phyloP scores from a whole-genome alignment of 2,888 invertebrate species.

The Macaria notata region DNA sequence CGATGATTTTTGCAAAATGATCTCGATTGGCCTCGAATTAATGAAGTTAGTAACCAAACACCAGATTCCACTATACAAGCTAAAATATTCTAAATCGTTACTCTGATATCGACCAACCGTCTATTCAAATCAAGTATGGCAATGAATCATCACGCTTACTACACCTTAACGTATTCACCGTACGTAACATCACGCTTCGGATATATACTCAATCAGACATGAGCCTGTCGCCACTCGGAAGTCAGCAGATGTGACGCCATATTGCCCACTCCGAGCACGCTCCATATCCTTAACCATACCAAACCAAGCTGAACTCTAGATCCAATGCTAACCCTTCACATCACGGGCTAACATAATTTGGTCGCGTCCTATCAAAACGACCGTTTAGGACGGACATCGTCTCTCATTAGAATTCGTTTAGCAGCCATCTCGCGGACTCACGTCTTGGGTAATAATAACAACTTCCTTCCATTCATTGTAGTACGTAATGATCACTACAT shows the following conservation, averaged over 20 bases:
- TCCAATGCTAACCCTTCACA: slow-evolving; percentile 11
- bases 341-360: slow-evolving; percentile 15
- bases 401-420: slow-evolving; percentile 49
- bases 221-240: slow-evolving; percentile 47
- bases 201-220: slow-evolving; percentile 51
- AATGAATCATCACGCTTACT: slow-evolving; percentile 22
- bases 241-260: slow-evolving; percentile 46
- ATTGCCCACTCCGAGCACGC: slow-evolving; percentile 42
- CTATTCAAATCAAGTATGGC: slow-evolving; percentile 3
- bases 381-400: slow-evolving; percentile 31
- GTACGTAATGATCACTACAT: slow-evolving; percentile 30
- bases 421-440: slow-evolving; percentile 42
- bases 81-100: too few relatives aligned
- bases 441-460: slow-evolving; percentile 45
- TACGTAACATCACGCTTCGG: slow-evolving; percentile 39
- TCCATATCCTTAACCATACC: slow-evolving; percentile 24
- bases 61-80: too few relatives aligned
- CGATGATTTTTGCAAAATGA: too few relatives aligned
- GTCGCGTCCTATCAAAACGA: slow-evolving; percentile 16
- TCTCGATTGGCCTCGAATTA: neutral
- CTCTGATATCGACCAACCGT: too few relatives aligned
- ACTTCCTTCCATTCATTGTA: slow-evolving; percentile 52
- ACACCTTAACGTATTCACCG: slow-evolving; percentile 36
- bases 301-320: slow-evolving; percentile 13
- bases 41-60: too few relatives aligned